A percentile compares a stretch with the other conserved stretches of the same genome.
Evolutionary conservation across 2,888 invertebrate genomes (phyloP).

Genomic region (Theristus sp.): DNA sequence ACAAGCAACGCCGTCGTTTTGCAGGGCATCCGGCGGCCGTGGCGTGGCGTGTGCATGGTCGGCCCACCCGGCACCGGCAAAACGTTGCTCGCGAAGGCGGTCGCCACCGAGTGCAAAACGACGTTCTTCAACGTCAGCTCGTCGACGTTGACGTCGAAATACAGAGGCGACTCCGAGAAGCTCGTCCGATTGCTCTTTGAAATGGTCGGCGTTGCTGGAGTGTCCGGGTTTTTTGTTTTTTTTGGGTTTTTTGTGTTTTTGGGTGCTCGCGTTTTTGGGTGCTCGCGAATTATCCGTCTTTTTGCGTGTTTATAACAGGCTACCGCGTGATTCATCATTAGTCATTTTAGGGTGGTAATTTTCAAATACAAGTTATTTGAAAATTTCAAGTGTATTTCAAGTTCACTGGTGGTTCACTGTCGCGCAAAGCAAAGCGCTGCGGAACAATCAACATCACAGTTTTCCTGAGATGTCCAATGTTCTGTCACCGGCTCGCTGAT

Average conservation of each 20-base stretch:
- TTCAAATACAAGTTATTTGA: too few species aligned
- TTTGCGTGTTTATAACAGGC: too few species aligned
- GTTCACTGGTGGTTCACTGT: too few species aligned
- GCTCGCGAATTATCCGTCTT: too few species aligned
- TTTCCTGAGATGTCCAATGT: too few species aligned
- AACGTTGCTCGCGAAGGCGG: conserved; percentile 38
- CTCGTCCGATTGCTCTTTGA: conserved; percentile 85
- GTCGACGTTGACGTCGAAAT: conserved; percentile 90
- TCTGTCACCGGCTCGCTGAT: too few species aligned
- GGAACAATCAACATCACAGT: too few species aligned
- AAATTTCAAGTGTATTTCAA: too few species aligned
- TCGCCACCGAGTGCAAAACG: conserved; percentile 38
- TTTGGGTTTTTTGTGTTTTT: background rate
- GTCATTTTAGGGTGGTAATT: too few species aligned
- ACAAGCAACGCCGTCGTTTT: too few species aligned
- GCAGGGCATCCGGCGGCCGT: conserved; percentile 45
- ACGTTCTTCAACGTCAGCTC: conserved; percentile 62
- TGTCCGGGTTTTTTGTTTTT: background rate
- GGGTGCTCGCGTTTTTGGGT: background rate
- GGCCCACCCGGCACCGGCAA: conserved; percentile 46
- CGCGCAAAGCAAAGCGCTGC: too few species aligned
- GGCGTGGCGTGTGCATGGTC: conserved; percentile 59
- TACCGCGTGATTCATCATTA: too few species aligned
- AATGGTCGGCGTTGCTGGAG: conserved; percentile 47
- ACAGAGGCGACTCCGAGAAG: conserved; percentile 96